Evolutionary conservation across 1,140 invertebrate species (phyloP), one percentile per base, ranked within the genome.

Genomic region (Drosophila nasuta): DNA sequence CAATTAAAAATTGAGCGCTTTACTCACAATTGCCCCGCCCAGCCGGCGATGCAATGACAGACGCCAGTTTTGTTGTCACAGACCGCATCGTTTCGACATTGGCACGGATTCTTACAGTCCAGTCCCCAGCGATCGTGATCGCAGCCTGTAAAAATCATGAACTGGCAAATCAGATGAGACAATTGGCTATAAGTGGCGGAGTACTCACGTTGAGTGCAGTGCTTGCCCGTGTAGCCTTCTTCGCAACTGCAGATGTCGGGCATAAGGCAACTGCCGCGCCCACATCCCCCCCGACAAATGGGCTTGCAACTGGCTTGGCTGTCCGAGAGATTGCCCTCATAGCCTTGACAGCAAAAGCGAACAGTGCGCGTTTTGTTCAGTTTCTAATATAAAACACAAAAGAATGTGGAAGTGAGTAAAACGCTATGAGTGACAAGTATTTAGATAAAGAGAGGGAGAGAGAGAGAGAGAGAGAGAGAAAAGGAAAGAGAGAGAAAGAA

Each of bases 51-150:
- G 70, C 91, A 92, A 11, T 91, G 91, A 8, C 91, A 92, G 0
- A 79, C 69, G 5, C 91, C 91, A 0, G 89, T 77, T 54, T 91
- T 91, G 38, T 92, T 92, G 57, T 92, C 91, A 30, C 89, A 92
- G 5, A 81, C 92, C 3, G 85, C 85, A 43, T 79, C 87, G 52
- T 92, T 92, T 43, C 77, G 79, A 59, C 90, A 92, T 20, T 81
- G 60, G 35, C 91, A 91, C 0, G 51, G 15, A 75, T 92, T 89
- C 25, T 80, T 81, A 73, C 83, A 92, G 60, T 91, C 85, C 69
- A 92, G 15, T 6, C 92, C 93, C 85, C 89, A 92, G 49, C 88
- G 88, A 78, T 92, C 91, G 33, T 93, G 91, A 71, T 89, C 79
- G 17, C 91, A 92, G 17, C 89, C 92, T 90, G 52, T 0, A 20